A percentile compares a stretch with the other conserved stretches of the same genome.
Evolutionary conservation across 2,888 invertebrate species (phyloP).

Genomic region (Eupithecia centaureata): DNA sequence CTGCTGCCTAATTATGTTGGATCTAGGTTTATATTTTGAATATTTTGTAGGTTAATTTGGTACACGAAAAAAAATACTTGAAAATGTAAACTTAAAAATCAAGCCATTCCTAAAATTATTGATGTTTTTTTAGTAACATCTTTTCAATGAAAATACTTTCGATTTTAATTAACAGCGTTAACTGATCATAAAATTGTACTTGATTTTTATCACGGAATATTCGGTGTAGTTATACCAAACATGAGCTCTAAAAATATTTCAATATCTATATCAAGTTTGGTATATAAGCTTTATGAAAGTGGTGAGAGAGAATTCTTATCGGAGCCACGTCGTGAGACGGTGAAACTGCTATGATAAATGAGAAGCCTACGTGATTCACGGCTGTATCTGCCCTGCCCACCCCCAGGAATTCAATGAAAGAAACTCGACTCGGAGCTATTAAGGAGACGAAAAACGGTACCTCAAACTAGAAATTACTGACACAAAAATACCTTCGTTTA

Average conservation of each 20-base stretch:
- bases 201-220: neutral
- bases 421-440: conserved; percentile 36
- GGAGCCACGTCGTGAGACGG: conserved; percentile 52
- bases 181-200: neutral
- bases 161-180: neutral
- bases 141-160: neutral
- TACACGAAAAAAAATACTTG: neutral
- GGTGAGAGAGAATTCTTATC: conserved; percentile 50
- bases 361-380: conserved; percentile 61
- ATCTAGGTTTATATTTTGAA: neutral
- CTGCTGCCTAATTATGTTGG: neutral
- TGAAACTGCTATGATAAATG: conserved; percentile 65
- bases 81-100: neutral
- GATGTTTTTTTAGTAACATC: neutral
- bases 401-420: conserved; percentile 44
- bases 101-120: neutral
- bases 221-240: neutral
- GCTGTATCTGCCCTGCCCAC: conserved; percentile 44
- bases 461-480: neutral
- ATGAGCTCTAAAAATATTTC: neutral
- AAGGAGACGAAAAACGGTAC: neutral
- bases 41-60: neutral
- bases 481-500: neutral
- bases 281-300: neutral
- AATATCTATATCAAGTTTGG: neutral